Evolutionary conservation across 2,888 invertebrate genomes (phyloP), one percentile per base, ranked within the genome.

Genomic region (Unio delphinus): DNA sequence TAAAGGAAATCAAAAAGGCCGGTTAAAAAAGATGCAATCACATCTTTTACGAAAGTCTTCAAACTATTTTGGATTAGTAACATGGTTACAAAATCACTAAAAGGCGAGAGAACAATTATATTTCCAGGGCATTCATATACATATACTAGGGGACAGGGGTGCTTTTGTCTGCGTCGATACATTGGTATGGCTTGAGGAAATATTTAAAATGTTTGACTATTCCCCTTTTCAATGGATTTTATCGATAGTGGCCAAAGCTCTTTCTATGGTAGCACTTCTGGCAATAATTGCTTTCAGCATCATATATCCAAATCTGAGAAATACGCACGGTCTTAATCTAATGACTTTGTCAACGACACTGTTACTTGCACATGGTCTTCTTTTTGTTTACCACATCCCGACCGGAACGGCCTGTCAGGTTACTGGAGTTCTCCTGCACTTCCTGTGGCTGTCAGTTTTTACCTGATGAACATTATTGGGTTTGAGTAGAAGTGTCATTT

Each of bases 321-420:
- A 73, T 59, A 60, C 55, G 15, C 67, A 73, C 26, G 73, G 73
- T 28, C 67, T 70, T 15, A 73, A 73, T 55, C 23, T 70, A 23
- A 57, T 62, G 6, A 67, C 70, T 17, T 54, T 73, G n/a, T 70
- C 73, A 0, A 6, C 62, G 3, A 60, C 65, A n/a, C 62, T 69
- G n/a, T 30, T 68, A 4, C 23, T 62, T 4, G 34, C 68, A 45
- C 73, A 73, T n/a, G 28, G 58, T 23, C 57, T 70, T 26, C 23
- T 70, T 28, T n/a, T 73, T 28, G 58, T 34, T n/a, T 64, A 68
- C 30, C 8, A 26, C 3, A 23, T 57, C 2, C 60, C 34, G n/a
- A 18, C 23, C 11, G 54, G 55, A 18, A 28, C 28, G 0, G 0
- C 23, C 17, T 73, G 73, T 45, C n/a, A 56, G 8, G 11, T 63